phyloP scores from a whole-genome alignment of 2,797 vertebrate species.

The Labeo calbasu region DNA sequence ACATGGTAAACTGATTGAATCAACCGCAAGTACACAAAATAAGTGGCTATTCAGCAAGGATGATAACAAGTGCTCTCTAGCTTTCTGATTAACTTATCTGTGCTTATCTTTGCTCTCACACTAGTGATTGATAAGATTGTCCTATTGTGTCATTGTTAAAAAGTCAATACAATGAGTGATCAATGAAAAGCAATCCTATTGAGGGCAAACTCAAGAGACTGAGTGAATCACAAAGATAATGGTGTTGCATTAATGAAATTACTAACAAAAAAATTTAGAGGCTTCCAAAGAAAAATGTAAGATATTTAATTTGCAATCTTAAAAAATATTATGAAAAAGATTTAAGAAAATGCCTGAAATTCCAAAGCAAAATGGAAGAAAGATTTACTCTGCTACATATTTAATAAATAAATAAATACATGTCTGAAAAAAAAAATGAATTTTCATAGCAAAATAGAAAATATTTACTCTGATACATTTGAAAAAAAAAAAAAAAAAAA shows the following conservation, averaged over 20 bases:
- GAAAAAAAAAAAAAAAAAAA: too few relatives aligned
- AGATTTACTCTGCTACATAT: background rate
- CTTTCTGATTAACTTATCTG: constrained; percentile 67
- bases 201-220: constrained; percentile 64
- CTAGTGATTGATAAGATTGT: constrained; percentile 69
- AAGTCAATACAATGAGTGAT: constrained; percentile 74
- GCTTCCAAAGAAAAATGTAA: background rate
- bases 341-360: too few relatives aligned
- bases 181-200: constrained; percentile 64
- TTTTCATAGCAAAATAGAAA: background rate
- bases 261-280: constrained; percentile 12
- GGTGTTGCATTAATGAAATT: constrained; percentile 39
- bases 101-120: constrained; percentile 56
- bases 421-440: too few relatives aligned
- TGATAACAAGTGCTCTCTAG: constrained; percentile 64
- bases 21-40: constrained; percentile 66
- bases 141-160: constrained; percentile 67
- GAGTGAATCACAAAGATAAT: constrained; percentile 59
- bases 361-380: too few relatives aligned
- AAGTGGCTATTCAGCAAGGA: constrained; percentile 67
- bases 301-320: too few relatives aligned
- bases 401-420: background rate
- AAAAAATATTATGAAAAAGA: too few relatives aligned
- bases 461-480: background rate
- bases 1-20: constrained; percentile 71